These are phyloP conservation scores for Thecocarcelia acutangulata DNA, from an alignment of 2,888 invertebrate species.

Conservation along the genomic window DNA sequence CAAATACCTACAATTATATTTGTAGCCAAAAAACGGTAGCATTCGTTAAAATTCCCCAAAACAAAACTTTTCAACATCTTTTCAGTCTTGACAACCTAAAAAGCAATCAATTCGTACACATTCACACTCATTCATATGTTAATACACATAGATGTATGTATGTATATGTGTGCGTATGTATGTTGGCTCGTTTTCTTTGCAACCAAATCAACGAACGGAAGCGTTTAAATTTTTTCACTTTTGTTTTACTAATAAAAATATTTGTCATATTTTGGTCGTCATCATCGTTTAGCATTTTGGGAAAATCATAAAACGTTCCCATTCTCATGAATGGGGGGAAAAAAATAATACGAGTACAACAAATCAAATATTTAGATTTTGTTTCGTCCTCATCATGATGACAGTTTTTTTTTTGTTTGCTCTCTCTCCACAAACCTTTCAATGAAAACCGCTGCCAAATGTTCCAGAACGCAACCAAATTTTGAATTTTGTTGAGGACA, in stretches of 20 bases:
- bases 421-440: conserved; percentile 8
- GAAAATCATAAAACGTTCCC: conserved; percentile 47
- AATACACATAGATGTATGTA: not conserved
- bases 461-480: conserved; percentile 43
- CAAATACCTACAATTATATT: conserved; percentile 59
- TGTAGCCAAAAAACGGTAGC: conserved; percentile 60
- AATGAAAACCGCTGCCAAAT: conserved; percentile 63
- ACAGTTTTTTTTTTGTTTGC: no score
- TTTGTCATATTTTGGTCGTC: conserved; percentile 62
- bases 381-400: not conserved
- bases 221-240: conserved; percentile 63
- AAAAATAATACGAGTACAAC: no score
- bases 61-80: conserved; percentile 2
- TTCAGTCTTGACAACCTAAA: not conserved
- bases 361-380: conserved; percentile 28
- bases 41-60: conserved; percentile 66
- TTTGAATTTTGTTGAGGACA: not conserved
- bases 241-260: conserved; percentile 67
- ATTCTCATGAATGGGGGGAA: conserved; percentile 35
- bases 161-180: not conserved
- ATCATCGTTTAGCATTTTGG: conserved; percentile 38
- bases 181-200: conserved; percentile 2
- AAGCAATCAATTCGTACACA: not conserved
- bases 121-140: conserved; percentile 6
- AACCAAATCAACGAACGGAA: conserved; percentile 54